phyloP scores from a whole-genome alignment of 1,140 invertebrate species.

The Atta texana region DNA sequence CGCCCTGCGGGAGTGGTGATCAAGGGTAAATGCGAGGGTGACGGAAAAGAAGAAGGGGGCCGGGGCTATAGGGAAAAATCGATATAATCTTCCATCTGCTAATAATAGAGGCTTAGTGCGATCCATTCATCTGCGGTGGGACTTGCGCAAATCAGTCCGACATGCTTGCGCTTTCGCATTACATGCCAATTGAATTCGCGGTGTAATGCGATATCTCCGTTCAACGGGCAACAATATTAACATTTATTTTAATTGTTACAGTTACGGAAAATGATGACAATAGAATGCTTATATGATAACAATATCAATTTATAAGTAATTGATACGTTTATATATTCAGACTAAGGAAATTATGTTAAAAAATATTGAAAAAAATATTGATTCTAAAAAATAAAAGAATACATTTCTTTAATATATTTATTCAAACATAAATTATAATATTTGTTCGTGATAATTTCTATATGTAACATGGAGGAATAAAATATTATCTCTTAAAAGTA shows the following conservation, averaged over 20 bases:
- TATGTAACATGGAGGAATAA: not conserved
- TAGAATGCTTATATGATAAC: conserved; percentile 7
- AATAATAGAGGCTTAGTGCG: conserved; percentile 84
- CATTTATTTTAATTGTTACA: conserved; percentile 53
- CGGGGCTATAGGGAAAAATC: conserved; percentile 79
- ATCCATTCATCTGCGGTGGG: conserved; percentile 80
- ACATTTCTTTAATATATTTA: not conserved
- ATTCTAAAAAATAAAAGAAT: not conserved
- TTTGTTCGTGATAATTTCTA: not conserved
- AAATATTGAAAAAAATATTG: not conserved
- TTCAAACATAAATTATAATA: not conserved
- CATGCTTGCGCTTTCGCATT: conserved; percentile 65
- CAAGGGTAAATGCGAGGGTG: conserved; percentile 64
- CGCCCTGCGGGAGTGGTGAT: conserved; percentile 65
- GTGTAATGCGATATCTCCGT: conserved; percentile 40
- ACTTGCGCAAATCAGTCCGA: conserved; percentile 69
- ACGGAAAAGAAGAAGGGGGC: conserved; percentile 69
- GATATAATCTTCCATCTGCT: conserved; percentile 86
- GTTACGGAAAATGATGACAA: conserved; percentile 1
- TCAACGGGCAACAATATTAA: conserved; percentile 29
- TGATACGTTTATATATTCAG: not conserved
- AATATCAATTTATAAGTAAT: conserved; percentile 6
- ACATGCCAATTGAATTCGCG: conserved; percentile 58
- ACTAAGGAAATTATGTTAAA: not conserved
- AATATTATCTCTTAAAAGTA: not conserved